Base-by-base conservation (phyloP, 2,797 vertebrate genomes). In the Aldrovandia affinis region DNA sequence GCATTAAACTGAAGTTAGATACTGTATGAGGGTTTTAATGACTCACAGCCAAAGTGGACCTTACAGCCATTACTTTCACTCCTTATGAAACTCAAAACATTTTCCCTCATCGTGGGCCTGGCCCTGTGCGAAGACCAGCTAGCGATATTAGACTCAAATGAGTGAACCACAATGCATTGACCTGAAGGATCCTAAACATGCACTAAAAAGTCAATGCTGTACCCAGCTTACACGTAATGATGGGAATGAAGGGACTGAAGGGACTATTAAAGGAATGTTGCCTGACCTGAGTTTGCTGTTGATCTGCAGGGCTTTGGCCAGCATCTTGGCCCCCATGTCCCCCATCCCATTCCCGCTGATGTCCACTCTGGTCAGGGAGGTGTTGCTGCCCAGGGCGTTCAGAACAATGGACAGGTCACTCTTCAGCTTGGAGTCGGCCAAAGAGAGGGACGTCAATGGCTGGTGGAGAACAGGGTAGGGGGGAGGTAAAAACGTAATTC, bases 341-440 rank as follows among this genome's bases (percentile, higher is more conserved):
- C 98, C 98, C 98, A 99, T 99, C 55, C 91, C 93, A 73, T 99
- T 99, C 28, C 98, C 98, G 18, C 98, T 99, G 93, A 99, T 97
- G 94, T 99, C 98, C 92, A 99, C 95, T 82, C 93, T 96, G 86
- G 96, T 98, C 83, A 99, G 95, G 33, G 97, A 97, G 10, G 96
- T 95, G 94, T 99, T 99, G 93, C 98, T 97, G 83, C 98, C 98
- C 90, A 99, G 92, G 33, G 98, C 98, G 63, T 97, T 99, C 91
- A 99, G 97, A 86, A 99, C 93, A 42, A 98, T 96, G 85, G 97
- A 97, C 84, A 99, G 94, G 87, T 99, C 98, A 0, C 94, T 92
- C 93, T 99, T 99, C 89, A 99, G 95, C 88, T 97, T 97, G 15
- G 98, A 99, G 87, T 99, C 98, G 0, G 98, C 97, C 90, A 99